Conservation (phyloP, 2,888 invertebrate species). For the Lycocerus yunnanus region DNA sequence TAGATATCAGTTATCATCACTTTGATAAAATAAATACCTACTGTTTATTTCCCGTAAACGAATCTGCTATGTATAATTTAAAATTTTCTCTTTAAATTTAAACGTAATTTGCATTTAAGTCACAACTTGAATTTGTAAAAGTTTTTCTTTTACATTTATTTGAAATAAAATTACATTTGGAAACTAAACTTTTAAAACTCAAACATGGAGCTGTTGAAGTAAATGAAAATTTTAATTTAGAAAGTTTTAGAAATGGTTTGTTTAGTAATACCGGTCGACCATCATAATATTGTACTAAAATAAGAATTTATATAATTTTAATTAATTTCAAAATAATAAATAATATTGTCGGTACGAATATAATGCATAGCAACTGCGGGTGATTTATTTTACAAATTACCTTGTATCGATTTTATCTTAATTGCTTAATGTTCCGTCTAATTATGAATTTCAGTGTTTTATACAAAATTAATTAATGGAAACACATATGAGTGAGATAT, state of each 20-base stretch:
- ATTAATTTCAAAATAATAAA: not conserved
- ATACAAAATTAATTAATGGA: not conserved
- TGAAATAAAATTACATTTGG: not conserved
- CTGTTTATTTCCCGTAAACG: not conserved
- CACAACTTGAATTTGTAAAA: not conserved
- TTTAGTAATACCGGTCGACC: not conserved
- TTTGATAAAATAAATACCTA: too few relatives aligned
- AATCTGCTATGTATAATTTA: not conserved
- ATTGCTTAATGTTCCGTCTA: not conserved
- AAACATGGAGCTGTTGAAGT: not conserved
- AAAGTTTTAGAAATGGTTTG: not conserved
- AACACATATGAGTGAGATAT: conserved; percentile 4
- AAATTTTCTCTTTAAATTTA: not conserved
- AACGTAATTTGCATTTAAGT: not conserved
- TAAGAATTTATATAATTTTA: not conserved
- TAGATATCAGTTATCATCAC: too few relatives aligned
- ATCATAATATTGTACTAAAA: not conserved
- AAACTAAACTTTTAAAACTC: not conserved
- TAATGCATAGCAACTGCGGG: not conserved
- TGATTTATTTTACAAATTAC: not conserved
- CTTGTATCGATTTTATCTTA: not conserved
- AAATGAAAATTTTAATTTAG: not conserved
- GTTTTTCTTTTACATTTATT: not conserved
- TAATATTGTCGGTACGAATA: not conserved
- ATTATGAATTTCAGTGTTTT: not conserved